Percentiles rank a stretch among this genome's conserved stretches.
Evolutionary conservation across 2,888 invertebrate species (phyloP).

Genomic region (Nebria salina): DNA sequence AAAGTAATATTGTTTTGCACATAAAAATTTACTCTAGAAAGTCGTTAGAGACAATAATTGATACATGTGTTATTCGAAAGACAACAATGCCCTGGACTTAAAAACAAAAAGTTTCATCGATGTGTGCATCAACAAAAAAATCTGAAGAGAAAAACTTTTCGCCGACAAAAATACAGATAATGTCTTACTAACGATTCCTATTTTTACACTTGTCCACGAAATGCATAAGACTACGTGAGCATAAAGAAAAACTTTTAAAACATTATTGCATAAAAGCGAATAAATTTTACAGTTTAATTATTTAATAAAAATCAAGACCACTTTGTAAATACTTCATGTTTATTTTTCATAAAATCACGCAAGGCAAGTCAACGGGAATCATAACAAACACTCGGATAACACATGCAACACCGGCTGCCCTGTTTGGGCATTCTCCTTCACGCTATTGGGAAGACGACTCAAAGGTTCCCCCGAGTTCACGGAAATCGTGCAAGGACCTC

Average conservation of each 20-base stretch:
- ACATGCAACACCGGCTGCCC: constrained; percentile 81
- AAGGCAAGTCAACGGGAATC: constrained; percentile 82
- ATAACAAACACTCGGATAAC: constrained; percentile 83
- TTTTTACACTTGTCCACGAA: too few species aligned
- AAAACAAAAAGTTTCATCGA: not conserved
- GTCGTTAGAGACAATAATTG: not conserved
- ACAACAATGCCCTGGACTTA: not conserved
- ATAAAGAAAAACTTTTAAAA: too few species aligned
- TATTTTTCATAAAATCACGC: constrained; percentile 54
- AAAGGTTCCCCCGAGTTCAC: constrained; percentile 75
- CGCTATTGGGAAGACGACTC: constrained; percentile 84
- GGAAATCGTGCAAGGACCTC: constrained; percentile 80
- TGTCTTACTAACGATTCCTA: too few species aligned
- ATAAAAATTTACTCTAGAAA: too few species aligned
- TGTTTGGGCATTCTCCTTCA: constrained; percentile 79
- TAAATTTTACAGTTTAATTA: not conserved
- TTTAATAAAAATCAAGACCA: not conserved
- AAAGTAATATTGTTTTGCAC: too few species aligned
- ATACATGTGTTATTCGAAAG: not conserved
- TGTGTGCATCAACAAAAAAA: not conserved
- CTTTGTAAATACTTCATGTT: constrained; percentile 33
- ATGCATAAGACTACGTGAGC: too few species aligned
- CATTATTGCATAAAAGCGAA: too few species aligned
- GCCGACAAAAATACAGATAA: not conserved
- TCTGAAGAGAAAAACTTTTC: not conserved